Base-by-base conservation (phyloP, 2,888 invertebrate genomes). In the Eledona agricola region DNA sequence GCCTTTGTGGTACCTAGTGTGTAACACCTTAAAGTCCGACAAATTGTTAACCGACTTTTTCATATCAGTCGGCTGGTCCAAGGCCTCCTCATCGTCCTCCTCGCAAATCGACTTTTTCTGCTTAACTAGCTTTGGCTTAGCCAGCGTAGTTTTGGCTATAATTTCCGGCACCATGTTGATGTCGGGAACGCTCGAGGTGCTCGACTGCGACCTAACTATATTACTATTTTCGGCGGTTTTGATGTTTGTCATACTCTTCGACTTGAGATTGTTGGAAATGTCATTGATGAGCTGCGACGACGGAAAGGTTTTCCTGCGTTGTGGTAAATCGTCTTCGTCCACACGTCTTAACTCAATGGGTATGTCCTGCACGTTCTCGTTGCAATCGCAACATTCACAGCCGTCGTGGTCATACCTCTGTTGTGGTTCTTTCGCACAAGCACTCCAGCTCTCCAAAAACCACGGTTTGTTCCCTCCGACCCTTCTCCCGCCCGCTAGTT, bases 321-420 rank as follows among this genome's bases (percentile, higher is more conserved):
- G 80, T 6, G 85, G 66, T 25, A 71, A 22, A 13, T 67, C 55
- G 54, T 81, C 80, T 58, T 85, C 85, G 69, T 90, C 90, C 51
- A 94, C 80, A 22, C 93, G 83, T 16, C 93, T 82, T 45, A 95
- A 77, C 77, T 95, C 95, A 46, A 95, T 95, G 1, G 93, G 94
- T 57, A 94, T 80, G 71, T 94, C 92, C 66, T 88, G 89, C 12
- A 81, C 77, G 68, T 82, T 80, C 51, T 82, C 84, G 38, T 59
- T 58, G 64, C 81, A 81, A 59, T 85, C 82, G 57, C 79, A 81
- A 60, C 83, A 83, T 57, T 83, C 79, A 61, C 83, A 84, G 38
- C 81, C 81, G 58, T 83, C 81, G 4, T 78, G 77, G 60, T 84
- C 83, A 63, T 78, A 79, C 26, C 58, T 43, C 45, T 64, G 62